Base-by-base conservation (phyloP, 2,888 invertebrate genomes). In the Phragmatobia fuliginosa region DNA sequence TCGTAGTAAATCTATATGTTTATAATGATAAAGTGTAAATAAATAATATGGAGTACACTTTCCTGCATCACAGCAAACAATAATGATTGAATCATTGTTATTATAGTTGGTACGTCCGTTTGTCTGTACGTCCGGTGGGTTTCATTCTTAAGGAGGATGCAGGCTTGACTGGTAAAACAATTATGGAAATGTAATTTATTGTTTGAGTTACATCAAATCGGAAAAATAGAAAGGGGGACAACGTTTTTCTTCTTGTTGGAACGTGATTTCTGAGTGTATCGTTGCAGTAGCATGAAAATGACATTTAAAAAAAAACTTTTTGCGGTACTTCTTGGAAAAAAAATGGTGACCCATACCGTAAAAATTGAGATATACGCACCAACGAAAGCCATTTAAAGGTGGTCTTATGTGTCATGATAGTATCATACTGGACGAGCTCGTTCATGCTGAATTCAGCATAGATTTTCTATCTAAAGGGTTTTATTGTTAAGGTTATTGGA, bases 81-180 rank as follows among this genome's bases (percentile, higher is more conserved):
- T 33, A 49, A 62, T 70, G 77, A 82, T 81, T 83, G 81, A 82
- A 79, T 82, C 77, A 83, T 85, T 83, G 63, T 32, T 64, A 82
- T 83, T 82, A 82, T 82, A 79, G 75, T 84, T 82, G 71, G 73
- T 80, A 74, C 79, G 75, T 85, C 83, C 63, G 81, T 81, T 73
- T 68, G 70, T 41, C 62, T 11, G 32, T 72, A 67, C 79, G 81
- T 82, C 81, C 74, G 77, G 77, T 69, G 72, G 61, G 33, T 63
- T 33, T n/a, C 5, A 36, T n/a, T 66, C 56, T 62, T 56, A 70
- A 68, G 62, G 41, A 67, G 68, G 67, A 49, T 66, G 36, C 41
- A 71, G 56, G 60, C 66, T 68, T 69, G 62, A 64, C 28, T 10
- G 18, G 33, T 45, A 25, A 41, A 21, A 10, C 14, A 62, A 28